Evolutionary conservation across 1,140 invertebrate genomes (phyloP), one percentile per base, ranked within the genome.

Genomic region (Leptinotarsa texana): DNA sequence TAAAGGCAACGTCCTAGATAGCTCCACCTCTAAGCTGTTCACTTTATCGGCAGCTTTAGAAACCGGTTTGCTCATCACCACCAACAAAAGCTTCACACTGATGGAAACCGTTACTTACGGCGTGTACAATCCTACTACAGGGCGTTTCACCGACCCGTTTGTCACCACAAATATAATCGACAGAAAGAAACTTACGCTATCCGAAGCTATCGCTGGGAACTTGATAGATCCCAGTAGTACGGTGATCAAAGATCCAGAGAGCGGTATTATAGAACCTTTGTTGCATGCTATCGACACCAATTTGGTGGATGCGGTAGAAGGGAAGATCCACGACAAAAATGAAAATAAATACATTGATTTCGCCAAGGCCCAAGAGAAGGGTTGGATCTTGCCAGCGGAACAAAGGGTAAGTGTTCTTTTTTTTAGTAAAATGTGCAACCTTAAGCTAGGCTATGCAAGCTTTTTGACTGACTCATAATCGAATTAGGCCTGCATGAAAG

Each of bases 311-410:
- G 89, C 92, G 73, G 81, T 88, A 61, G 88, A 87, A 81, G 94
- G 95, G 78, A 91, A 90, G 83, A 88, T 95, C 79, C 86, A 89
- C 72, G 89, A 91, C 83, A 86, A 89, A 82, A 86, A 89, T 75
- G 89, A 93, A 82, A 86, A 87, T 74, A 87, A 87, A 80, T 88
- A 89, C 83, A 88, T 96, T 79, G 93, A 95, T 88, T 91, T 97
- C 83, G 87, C 93, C 75, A 95, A 96, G 88, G 96, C 96, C 80
- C 89, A 92, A 83, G 93, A 96, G 83, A 92, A 92, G 85, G 94
- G 95, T 82, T 92, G 93, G 86, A 91, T 96, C 79, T 89, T 96
- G 86, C 91, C 95, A 84, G 95, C 94, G 84, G 93, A 95, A 90
- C 93, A 94, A 84, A 91, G 95, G 94, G 95, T 97, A 91, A 96